Evolutionary conservation across 2,113 vertebrate species (phyloP), one percentile per base, ranked within the genome.

Genomic region (Dendropsophus ebraccatus): DNA sequence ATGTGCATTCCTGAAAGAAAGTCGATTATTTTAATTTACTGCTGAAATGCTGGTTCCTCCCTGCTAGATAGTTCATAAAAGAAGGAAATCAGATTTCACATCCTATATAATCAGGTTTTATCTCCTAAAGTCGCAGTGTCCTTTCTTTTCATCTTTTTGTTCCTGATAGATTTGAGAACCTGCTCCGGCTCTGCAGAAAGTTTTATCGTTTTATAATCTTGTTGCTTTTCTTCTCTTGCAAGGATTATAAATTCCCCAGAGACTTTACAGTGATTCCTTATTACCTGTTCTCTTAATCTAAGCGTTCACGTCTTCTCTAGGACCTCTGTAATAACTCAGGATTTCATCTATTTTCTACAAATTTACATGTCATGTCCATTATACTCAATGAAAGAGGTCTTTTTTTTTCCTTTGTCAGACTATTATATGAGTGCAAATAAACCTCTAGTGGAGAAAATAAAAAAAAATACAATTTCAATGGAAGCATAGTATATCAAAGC

Each of bases 281-380:
- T 80, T 80, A 80, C 77, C 30, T 80, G 56, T 77, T 50, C 75
- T 56, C 49, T 56, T 77, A 77, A 50, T 80, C 54, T 62, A 35
- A 80, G 54, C 25, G 56, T 17, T 6, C 54, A 32, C 50, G 50
- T 56, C 30, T 80, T 62, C 56, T 41, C 23, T 21, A 19, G 47
- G 7, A 16, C 45, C 47, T 50, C 6, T 3, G 19, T 79, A 37
- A 58, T 79, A 56, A 79, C 32, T 37, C 32, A 35, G 5, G 50
- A 79, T 79, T 37, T 58, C 30, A 79, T 58, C 76, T 58, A 16
- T 79, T 56, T 41, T 50, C 30, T 62, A 37, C 54, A 35, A 80
- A 80, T 80, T n/a, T 80, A 41, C 32, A 60, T 54, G 49, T 54
- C 75, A 56, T 54, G 25, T 41, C 52, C 10, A 54, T 70, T 70